phyloP scores from a whole-genome alignment of 2,113 vertebrate genomes.

The Dromas ardeola region DNA sequence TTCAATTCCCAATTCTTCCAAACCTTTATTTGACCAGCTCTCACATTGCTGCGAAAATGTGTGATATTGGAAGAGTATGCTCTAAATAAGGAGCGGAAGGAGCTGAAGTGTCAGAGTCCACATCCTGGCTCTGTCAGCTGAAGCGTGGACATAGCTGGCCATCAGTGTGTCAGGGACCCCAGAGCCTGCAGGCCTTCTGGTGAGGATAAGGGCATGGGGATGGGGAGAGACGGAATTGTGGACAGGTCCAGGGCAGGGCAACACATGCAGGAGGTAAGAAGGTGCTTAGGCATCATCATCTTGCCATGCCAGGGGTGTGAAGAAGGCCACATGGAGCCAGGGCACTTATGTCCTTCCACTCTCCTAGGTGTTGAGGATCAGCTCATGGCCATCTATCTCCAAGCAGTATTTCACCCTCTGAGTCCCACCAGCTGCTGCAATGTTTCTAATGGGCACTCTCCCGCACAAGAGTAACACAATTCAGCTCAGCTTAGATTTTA shows the following conservation, averaged over 20 bases:
- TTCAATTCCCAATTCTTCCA: background rate
- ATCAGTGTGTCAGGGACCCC: background rate
- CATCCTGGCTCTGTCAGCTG: background rate
- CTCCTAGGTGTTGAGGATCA: background rate
- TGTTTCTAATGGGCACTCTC: background rate
- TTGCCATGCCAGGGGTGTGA: background rate
- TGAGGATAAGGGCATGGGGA: background rate
- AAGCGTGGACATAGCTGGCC: background rate
- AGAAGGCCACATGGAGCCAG: background rate
- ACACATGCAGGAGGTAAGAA: background rate
- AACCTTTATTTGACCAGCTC: background rate
- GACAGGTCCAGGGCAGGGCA: background rate
- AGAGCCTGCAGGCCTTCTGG: background rate
- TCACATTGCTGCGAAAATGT: background rate
- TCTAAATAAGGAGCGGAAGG: background rate
- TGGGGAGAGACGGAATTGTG: background rate
- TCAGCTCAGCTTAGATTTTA: background rate
- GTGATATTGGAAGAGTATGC: background rate
- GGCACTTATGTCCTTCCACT: background rate
- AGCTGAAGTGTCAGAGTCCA: background rate
- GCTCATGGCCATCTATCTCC: background rate
- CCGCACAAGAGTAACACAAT: background rate
- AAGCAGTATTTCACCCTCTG: background rate
- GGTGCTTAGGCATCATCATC: background rate
- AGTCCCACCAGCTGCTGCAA: background rate